Conservation (phyloP, 2,888 invertebrate genomes). For the Eupithecia exiguata region DNA sequence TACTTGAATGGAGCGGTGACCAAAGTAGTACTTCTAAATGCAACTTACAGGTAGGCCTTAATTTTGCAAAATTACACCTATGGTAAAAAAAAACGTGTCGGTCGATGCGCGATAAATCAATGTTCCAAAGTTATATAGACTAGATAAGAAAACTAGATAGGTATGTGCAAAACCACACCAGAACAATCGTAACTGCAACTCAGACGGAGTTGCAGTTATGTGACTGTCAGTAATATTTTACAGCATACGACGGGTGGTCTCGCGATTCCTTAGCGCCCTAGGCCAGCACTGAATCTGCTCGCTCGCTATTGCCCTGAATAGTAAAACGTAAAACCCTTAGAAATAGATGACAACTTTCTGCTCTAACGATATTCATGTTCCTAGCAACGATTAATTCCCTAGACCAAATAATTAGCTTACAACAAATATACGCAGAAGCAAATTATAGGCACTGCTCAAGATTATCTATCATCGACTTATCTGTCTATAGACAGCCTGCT, state of each 20-base stretch:
- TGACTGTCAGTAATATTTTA: slow-evolving; percentile 52
- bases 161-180: not conserved
- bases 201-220: slow-evolving; percentile 35
- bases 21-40: not conserved
- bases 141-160: not conserved
- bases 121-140: too few relatives aligned
- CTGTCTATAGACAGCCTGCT: not conserved
- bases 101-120: not conserved
- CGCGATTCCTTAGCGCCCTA: slow-evolving; percentile 61
- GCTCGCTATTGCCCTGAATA: slow-evolving; percentile 2
- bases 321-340: not conserved
- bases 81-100: too few relatives aligned
- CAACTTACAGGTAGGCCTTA: not conserved
- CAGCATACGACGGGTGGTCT: slow-evolving; percentile 65
- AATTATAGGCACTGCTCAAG: too few relatives aligned
- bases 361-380: not conserved
- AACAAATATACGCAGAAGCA: not conserved
- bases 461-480: too few relatives aligned
- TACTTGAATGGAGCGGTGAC: not conserved
- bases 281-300: slow-evolving; percentile 22
- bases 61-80: not conserved
- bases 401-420: not conserved
- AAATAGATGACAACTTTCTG: not conserved
- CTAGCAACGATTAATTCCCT: not conserved
- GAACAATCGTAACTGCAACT: slow-evolving; percentile 37